Percentiles rank a stretch among this genome's conserved stretches.
Evolutionary conservation across 2,797 vertebrate species (phyloP).

Genomic region (Ispidina lecontei): DNA sequence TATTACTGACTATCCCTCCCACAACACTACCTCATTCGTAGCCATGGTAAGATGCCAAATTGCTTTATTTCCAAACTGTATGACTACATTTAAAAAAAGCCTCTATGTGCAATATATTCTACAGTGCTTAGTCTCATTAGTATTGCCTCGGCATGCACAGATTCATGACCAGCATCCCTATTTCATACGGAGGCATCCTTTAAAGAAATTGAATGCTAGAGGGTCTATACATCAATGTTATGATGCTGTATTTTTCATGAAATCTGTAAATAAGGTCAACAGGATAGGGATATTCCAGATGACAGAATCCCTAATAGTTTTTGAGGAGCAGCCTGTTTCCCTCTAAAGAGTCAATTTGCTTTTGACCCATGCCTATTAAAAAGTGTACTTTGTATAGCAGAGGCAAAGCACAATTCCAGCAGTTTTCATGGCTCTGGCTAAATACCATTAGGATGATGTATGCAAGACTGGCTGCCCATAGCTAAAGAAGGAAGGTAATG

Average conservation of each 20-base stretch:
- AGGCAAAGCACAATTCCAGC: conserved; percentile 43
- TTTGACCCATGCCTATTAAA: conserved; percentile 59
- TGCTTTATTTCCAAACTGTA: conserved; percentile 71
- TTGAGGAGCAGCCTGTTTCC: conserved; percentile 64
- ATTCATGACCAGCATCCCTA: conserved; percentile 66
- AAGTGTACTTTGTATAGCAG: conserved; percentile 12
- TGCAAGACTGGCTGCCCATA: neutral
- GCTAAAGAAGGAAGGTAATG: conserved; percentile 23
- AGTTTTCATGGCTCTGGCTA: conserved; percentile 31
- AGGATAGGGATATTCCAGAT: conserved; percentile 66
- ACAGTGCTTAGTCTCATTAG: conserved; percentile 52
- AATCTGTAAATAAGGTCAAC: conserved; percentile 78
- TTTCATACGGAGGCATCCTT: conserved; percentile 58
- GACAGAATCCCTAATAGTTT: conserved; percentile 75
- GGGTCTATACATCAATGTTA: conserved; percentile 77
- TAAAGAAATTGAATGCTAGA: conserved; percentile 71
- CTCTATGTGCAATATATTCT: conserved; percentile 61
- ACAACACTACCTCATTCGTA: conserved; percentile 69
- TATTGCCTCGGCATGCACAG: conserved; percentile 44
- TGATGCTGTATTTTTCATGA: conserved; percentile 71
- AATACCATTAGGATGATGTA: conserved; percentile 33
- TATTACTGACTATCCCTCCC: conserved; percentile 56
- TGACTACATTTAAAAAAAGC: conserved; percentile 60
- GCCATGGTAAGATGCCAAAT: conserved; percentile 68
- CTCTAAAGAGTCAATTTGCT: conserved; percentile 72